Percentiles rank a stretch among this genome's conserved stretches.
phyloP scores from a whole-genome alignment of 2,888 invertebrate genomes.

The Diploptera punctata region DNA sequence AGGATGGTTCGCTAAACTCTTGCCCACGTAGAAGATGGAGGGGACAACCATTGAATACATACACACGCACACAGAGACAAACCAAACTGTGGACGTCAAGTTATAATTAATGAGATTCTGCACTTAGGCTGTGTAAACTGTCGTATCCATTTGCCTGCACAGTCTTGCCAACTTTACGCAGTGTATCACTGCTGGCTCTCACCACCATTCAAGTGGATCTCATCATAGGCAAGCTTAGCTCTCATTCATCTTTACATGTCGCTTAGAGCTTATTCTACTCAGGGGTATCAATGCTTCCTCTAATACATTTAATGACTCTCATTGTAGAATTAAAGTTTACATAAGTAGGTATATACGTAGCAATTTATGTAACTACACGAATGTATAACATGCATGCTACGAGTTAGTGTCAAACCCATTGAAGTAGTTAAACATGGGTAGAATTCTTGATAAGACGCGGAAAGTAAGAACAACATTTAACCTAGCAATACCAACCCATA shows the following conservation, averaged over 20 bases:
- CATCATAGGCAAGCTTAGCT: background rate
- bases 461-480: no score
- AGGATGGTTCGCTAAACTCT: background rate
- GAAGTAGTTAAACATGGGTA: no score
- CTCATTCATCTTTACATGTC: conserved; percentile 18
- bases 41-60: background rate
- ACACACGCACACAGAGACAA: conserved; percentile 9
- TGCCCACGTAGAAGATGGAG: background rate
- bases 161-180: conserved; percentile 4
- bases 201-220: conserved; percentile 9
- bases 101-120: conserved; percentile 40
- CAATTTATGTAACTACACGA: no score
- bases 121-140: conserved; percentile 41
- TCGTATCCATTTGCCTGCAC: conserved; percentile 28
- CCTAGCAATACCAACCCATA: no score
- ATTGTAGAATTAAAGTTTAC: no score
- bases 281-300: background rate
- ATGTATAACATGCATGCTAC: no score
- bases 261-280: background rate
- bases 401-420: no score
- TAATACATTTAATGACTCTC: background rate
- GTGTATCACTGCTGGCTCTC: conserved; percentile 1
- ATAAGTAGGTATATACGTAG: no score
- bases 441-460: no score
- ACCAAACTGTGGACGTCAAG: conserved; percentile 31